Evolutionary conservation across 2,888 invertebrate species (phyloP), one percentile per base, ranked within the genome.

Genomic region (Acanthacorydalis orientalis): DNA sequence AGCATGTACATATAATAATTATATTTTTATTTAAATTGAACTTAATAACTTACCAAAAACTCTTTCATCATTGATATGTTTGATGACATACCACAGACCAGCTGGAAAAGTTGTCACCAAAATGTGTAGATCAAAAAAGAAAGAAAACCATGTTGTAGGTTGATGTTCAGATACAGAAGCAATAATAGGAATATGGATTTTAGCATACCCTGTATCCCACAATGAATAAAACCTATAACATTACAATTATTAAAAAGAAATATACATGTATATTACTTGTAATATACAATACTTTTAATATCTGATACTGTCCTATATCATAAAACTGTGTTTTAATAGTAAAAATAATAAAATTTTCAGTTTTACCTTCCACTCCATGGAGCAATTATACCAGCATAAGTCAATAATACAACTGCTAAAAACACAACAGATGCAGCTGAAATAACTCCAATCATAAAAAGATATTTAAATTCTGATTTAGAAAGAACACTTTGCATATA

Each of bases 151-250:
- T 0, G 96, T 95, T 1, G 98, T 98, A 0, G 98, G 98, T 68
- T 99, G 98, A 76, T 98, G 97, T 64, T 98, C 97, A 0, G 96
- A 96, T 16, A 98, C 97, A 0, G 95, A 95, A 1, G 97, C 97
- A 55, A 98, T 98, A 60, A 98, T 98, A 2, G 97, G 97, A 59
- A 97, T 97, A 69, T 98, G 97, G 58, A 97, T 93, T 69, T 97
- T 98, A 7, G 98, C 98, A 67, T 98, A 98, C 14, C 93, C 95
- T 1, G 97, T 98, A 65, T 98, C 98, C 97, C 97, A 97, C 4
- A 98, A 72, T 0, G 97, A 96, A 66, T 98, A 98, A 70, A 98
- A 98, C 56, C 97, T 61, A 51, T 33, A 56, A 51, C 49, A 43
- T 23, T 6, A 23, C 23, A 23, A 43, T 32, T 38, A 31, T 11